phyloP scores from a whole-genome alignment of 1,140 invertebrate genomes.

The Glossosoma conforme region DNA sequence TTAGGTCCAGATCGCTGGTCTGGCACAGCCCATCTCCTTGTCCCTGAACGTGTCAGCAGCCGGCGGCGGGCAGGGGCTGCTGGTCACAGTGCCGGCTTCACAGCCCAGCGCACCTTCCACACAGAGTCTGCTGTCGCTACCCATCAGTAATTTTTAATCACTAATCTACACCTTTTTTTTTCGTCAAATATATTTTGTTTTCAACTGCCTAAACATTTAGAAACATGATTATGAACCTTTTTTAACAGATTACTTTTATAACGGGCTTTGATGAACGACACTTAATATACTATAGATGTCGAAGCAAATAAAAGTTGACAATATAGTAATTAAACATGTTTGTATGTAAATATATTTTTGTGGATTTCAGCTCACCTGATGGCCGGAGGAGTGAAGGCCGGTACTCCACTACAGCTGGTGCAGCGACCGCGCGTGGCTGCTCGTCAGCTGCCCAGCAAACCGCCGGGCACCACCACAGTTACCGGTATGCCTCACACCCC shows the following conservation, averaged over 20 bases:
- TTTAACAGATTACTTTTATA: too few relatives aligned
- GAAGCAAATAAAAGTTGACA: neutral
- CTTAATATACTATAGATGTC: too few relatives aligned
- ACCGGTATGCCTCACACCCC: conserved; percentile 10
- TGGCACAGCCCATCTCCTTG: conserved; percentile 72
- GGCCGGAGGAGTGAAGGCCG: conserved; percentile 43
- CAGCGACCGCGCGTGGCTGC: conserved; percentile 24
- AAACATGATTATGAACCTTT: too few relatives aligned
- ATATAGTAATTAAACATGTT: neutral
- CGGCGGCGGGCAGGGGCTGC: conserved; percentile 43
- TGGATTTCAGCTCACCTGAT: conserved; percentile 41
- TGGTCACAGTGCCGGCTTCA: conserved; percentile 42
- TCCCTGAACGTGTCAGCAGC: conserved; percentile 61
- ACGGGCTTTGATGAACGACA: too few relatives aligned
- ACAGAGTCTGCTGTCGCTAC: conserved; percentile 48
- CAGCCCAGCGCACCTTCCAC: conserved; percentile 22
- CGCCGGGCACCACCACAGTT: conserved; percentile 16
- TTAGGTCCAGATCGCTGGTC: conserved; percentile 71
- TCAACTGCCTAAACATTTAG: too few relatives aligned
- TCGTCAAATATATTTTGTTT: too few relatives aligned
- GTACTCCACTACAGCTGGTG: conserved; percentile 21
- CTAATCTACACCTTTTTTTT: neutral
- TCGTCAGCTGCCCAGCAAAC: conserved; percentile 21
- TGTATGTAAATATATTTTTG: conserved; percentile 1
- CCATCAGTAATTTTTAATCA: conserved; percentile 53